Evolutionary conservation across 2,113 vertebrate genomes (phyloP), one percentile per base, ranked within the genome.

Genomic region (Pachyramphus minor): DNA sequence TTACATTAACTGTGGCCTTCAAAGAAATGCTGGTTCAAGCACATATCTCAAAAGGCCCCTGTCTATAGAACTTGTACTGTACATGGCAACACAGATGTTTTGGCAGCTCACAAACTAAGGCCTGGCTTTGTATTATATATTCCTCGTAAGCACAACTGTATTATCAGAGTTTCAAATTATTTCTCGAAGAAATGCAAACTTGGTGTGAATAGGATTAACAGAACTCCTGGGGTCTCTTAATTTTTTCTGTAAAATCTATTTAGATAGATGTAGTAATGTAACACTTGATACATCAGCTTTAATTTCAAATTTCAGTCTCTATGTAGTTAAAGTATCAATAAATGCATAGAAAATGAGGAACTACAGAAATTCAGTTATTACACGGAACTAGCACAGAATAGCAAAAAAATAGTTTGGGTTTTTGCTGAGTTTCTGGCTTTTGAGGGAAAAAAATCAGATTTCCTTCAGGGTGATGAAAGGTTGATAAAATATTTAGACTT

Each of bases 401-500:
- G 67, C 10, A n/a, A 63, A 76, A 89, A 50, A 44, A 24, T 9
- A n/a, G 20, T 37, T 71, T 63, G 5, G 39, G 1, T 0, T 3
- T 77, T 55, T 63, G 47, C 41, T 18, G 33, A 3, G 9, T 0
- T 33, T 24, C 52, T 41, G 9, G 4, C 55, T 45, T 59, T 93
- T 81, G 33, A 52, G 28, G 24, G 86, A 76, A 77, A 76, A 87
- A 53, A n/a, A n/a, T 33, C 58, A 90, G 28, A 71, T 86, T 56
- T 91, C 74, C 86, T 93, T 90, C 24, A 33, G 44, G 42, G 75
- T 85, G 89, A 96, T 90, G 78, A 96, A 97, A 96, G 85, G 90
- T 95, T 87, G 93, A 96, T 94, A 62, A 6, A 78, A 96, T 96
- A 94, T 96, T 97, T 94, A 90, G 72, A 94, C 83, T 93, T 81